Conservation (phyloP, 2,888 invertebrate species). For the Parapristionchus giblindavisi region DNA sequence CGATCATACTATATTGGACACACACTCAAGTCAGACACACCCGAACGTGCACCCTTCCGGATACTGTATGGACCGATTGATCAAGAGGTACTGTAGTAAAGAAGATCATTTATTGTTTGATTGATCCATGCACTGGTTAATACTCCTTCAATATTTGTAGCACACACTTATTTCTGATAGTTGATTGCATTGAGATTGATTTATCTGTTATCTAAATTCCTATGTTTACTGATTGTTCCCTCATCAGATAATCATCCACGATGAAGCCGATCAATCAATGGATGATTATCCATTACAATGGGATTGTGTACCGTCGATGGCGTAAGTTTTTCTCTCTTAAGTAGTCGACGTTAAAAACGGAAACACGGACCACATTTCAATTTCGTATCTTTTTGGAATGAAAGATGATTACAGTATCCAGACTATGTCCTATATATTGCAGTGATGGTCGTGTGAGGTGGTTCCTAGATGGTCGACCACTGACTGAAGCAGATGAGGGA, state of each 20-base stretch:
- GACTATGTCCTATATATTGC: neutral
- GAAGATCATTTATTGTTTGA: no score
- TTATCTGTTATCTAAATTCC: neutral
- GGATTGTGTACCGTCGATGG: conserved; percentile 38
- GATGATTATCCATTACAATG: conserved; percentile 12
- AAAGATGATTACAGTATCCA: no score
- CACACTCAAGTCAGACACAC: neutral
- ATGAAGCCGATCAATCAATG: neutral
- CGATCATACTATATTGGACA: conserved; percentile 21
- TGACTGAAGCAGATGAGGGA: conserved; percentile 46
- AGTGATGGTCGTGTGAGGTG: conserved; percentile 45
- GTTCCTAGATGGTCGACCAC: conserved; percentile 47
- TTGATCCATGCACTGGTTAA: no score
- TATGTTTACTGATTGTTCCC: neutral
- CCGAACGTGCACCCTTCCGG: conserved; percentile 35
- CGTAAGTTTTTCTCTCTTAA: no score
- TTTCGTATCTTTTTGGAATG: no score
- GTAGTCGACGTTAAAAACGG: no score
- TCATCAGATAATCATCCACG: conserved; percentile 32
- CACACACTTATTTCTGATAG: no score
- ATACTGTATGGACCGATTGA: conserved; percentile 48
- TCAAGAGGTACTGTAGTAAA: conserved; percentile 29
- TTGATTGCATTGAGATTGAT: no score
- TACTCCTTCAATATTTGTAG: no score
- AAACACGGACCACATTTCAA: no score